These are phyloP conservation scores for Sebastolobus altivelis DNA, from an alignment of 2,797 vertebrate species.

Conservation along the genomic window DNA sequence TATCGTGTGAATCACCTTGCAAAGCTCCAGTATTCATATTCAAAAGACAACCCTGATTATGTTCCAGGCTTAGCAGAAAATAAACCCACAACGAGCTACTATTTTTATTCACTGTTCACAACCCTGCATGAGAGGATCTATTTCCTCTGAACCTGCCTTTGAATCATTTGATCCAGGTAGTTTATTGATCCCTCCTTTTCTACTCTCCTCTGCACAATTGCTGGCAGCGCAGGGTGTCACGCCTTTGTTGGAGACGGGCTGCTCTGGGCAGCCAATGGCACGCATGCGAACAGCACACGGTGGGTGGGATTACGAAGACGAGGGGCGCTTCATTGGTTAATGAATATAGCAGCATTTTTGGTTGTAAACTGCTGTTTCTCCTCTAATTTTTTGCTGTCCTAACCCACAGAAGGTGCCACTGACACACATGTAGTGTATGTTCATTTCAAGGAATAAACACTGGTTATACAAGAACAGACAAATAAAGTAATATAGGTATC, in stretches of 20 bases:
- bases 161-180: slow-evolving; percentile 56
- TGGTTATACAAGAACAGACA: neutral
- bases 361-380: slow-evolving; percentile 29
- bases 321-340: slow-evolving; percentile 35
- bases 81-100: neutral
- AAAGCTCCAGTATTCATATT: neutral
- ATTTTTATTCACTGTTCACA: slow-evolving; percentile 11
- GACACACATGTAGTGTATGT: slow-evolving; percentile 21
- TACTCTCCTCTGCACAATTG: slow-evolving; percentile 34
- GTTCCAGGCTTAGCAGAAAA: slow-evolving; percentile 12
- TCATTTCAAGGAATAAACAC: neutral
- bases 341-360: slow-evolving; percentile 26
- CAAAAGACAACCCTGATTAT: slow-evolving; percentile 6
- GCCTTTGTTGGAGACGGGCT: slow-evolving; percentile 18
- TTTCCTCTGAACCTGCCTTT: slow-evolving; percentile 19
- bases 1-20: neutral
- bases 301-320: slow-evolving; percentile 10
- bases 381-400: slow-evolving; percentile 17
- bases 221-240: slow-evolving; percentile 9
- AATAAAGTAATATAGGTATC: neutral
- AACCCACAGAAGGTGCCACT: slow-evolving; percentile 59
- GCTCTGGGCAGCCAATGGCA: slow-evolving; percentile 39
- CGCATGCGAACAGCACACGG: neutral
- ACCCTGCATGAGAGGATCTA: neutral
- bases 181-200: slow-evolving; percentile 52